Conservation (phyloP, 2,888 invertebrate genomes). For the Glaucopsyche alexis region DNA sequence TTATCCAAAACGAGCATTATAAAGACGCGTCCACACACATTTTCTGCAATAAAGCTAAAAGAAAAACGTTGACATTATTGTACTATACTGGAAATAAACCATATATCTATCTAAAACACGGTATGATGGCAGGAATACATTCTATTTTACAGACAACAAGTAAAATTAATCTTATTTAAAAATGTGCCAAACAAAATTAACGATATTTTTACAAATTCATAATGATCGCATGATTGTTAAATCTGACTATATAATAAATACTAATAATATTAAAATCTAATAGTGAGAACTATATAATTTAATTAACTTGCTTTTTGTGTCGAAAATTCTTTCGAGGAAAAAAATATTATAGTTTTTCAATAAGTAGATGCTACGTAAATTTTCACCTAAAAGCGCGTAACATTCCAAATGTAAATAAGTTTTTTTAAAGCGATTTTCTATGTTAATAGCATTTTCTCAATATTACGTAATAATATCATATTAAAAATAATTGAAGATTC, state of each 20-base stretch:
- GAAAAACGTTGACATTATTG: not conserved
- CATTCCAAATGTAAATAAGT: constrained; percentile 18
- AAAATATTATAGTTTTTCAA: too few species aligned
- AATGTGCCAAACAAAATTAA: constrained; percentile 15
- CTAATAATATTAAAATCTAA: constrained; percentile 12
- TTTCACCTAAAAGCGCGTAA: constrained; percentile 9
- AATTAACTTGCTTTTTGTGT: not conserved
- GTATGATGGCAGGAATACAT: constrained; percentile 26
- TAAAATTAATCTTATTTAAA: not conserved
- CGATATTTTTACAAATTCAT: not conserved
- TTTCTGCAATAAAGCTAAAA: not conserved
- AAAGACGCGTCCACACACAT: not conserved
- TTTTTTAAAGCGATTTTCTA: not conserved
- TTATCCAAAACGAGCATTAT: not conserved
- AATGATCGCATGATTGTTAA: not conserved
- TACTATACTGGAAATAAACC: not conserved
- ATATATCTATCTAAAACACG: not conserved
- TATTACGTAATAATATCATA: not conserved
- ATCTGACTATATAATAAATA: constrained; percentile 1
- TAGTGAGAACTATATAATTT: constrained; percentile 13
- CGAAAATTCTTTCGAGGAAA: not conserved
- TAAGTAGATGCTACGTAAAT: not conserved
- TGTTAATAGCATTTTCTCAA: constrained; percentile 12
- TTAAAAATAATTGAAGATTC: not conserved
- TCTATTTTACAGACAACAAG: constrained; percentile 21